Evolutionary conservation across 2,797 vertebrate species (phyloP).

Genomic region (Chaetodon trifasciatus): DNA sequence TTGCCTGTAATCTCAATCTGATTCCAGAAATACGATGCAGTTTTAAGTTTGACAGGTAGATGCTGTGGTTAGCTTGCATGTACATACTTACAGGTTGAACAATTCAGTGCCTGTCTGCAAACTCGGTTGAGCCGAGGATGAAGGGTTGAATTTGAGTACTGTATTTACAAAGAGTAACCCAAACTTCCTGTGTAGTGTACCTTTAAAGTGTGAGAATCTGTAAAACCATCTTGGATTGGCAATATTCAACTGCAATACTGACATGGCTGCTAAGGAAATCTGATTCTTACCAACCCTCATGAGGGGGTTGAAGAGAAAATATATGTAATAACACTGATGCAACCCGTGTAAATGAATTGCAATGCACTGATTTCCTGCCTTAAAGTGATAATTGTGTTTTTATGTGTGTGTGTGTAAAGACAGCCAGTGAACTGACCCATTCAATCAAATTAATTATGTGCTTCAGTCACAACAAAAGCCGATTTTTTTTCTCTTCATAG

Average conservation of each 20-base stretch:
- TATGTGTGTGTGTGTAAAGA: constrained; percentile 28
- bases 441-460: constrained; percentile 40
- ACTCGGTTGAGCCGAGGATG: no score
- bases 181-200: no score
- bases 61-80: no score
- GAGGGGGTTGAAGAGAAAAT: background rate
- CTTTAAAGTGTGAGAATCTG: constrained; percentile 1
- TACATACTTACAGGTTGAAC: no score
- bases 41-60: no score
- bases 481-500: constrained; percentile 62
- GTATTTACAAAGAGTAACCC: no score
- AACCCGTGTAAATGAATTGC: constrained; percentile 8
- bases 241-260: background rate
- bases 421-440: constrained; percentile 19
- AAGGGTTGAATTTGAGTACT: no score
- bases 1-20: background rate
- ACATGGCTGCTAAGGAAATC: constrained; percentile 3
- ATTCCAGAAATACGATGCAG: background rate
- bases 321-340: background rate
- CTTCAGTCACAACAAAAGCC: constrained; percentile 67
- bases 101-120: no score
- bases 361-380: constrained; percentile 2
- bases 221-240: background rate
- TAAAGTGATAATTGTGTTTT: constrained; percentile 12
- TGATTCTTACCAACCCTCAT: constrained; percentile 1